Percentiles rank a stretch among this genome's conserved stretches.
Evolutionary conservation across 2,797 vertebrate genomes (phyloP).

Genomic region (Schizothorax lantsangensis): DNA sequence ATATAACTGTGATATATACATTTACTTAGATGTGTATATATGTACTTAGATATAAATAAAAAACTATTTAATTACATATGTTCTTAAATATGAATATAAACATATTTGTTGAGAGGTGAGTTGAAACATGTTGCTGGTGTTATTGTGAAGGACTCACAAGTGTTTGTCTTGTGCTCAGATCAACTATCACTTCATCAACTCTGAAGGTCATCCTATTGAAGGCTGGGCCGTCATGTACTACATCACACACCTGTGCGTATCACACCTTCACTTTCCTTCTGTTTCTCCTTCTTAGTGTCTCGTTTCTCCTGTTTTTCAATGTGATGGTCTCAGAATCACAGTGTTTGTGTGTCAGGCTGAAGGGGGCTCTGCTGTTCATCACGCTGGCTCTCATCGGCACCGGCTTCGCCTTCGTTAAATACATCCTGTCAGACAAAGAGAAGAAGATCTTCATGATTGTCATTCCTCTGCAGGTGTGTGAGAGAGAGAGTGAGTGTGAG

Average conservation of each 20-base stretch:
- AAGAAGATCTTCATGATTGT: constrained; percentile 90
- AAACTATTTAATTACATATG: no score
- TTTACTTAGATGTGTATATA: no score
- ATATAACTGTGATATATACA: no score
- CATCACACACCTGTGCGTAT: constrained; percentile 85
- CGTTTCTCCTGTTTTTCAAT: no score
- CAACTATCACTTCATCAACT: constrained; percentile 89
- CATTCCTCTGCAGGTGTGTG: constrained; percentile 83
- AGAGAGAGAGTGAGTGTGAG: constrained; percentile 57
- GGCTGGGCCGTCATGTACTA: constrained; percentile 88
- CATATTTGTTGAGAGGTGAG: not conserved
- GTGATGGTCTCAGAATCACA: not conserved
- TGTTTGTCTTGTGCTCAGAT: constrained; percentile 72
- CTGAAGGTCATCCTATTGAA: constrained; percentile 82
- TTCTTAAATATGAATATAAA: no score
- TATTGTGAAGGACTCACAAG: not conserved
- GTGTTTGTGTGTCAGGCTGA: constrained; percentile 75
- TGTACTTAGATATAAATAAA: no score
- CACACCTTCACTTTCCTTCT: not conserved
- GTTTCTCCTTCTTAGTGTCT: not conserved
- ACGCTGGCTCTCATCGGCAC: constrained; percentile 87
- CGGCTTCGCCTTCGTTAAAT: constrained; percentile 87
- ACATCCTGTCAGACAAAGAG: constrained; percentile 88
- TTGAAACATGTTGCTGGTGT: not conserved
- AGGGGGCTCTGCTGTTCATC: constrained; percentile 88